Conservation (phyloP, 2,888 invertebrate genomes). For the Euzophera pinguis region DNA sequence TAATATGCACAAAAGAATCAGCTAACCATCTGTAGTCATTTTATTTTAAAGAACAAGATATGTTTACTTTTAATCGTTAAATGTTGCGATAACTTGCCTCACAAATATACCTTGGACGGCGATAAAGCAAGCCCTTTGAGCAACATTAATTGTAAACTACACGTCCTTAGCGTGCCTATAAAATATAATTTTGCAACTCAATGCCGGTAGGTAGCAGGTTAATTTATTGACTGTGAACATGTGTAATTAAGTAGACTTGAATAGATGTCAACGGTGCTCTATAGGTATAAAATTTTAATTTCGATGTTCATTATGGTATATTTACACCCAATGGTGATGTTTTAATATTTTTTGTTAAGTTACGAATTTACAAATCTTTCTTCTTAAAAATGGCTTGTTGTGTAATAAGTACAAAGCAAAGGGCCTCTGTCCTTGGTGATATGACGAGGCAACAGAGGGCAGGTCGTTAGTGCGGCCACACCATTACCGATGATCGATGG, state of each 20-base stretch:
- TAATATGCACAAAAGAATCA: neutral
- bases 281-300: neutral
- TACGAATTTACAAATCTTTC: no score
- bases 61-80: slow-evolving; percentile 37
- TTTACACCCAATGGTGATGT: no score
- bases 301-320: no score
- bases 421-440: neutral
- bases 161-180: slow-evolving; percentile 18
- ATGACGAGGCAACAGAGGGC: slow-evolving; percentile 35
- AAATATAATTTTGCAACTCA: slow-evolving; percentile 5
- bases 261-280: neutral
- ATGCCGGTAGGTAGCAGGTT: neutral
- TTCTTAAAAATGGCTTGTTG: no score
- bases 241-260: neutral
- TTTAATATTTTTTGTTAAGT: no score
- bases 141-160: slow-evolving; percentile 26
- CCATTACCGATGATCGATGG: slow-evolving; percentile 75
- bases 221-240: slow-evolving; percentile 13
- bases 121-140: slow-evolving; percentile 30
- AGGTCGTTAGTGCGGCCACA: slow-evolving; percentile 62
- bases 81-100: slow-evolving; percentile 22
- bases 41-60: slow-evolving; percentile 2
- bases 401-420: neutral
- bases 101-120: slow-evolving; percentile 25
- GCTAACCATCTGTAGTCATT: neutral